These are phyloP conservation scores for Hystrix brachyura DNA, from an alignment of 2,113 vertebrate species.

Conservation along the genomic window DNA sequence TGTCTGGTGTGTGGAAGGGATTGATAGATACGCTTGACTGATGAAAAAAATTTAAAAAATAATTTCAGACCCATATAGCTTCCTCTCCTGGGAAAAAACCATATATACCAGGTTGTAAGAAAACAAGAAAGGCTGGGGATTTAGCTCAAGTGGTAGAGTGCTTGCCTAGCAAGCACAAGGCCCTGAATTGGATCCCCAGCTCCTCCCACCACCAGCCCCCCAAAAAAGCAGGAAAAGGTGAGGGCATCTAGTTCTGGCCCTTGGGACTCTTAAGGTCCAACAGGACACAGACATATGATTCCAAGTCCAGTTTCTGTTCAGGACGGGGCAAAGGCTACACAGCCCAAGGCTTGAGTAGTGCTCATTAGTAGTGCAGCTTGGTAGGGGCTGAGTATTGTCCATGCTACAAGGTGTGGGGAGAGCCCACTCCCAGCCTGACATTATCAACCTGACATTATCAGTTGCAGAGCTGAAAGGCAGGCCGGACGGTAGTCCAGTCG, in stretches of 20 bases:
- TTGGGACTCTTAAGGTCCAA: accelerated
- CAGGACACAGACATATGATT: accelerated
- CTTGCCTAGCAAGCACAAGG: no score
- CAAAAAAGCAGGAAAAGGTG: no score
- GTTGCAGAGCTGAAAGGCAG: background rate
- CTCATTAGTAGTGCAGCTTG: accelerated
- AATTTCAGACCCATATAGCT: background rate
- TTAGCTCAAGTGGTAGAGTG: no score
- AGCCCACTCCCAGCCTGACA: background rate
- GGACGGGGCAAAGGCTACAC: accelerated
- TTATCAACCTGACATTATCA: background rate
- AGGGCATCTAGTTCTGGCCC: accelerated
- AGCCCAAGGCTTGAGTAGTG: accelerated
- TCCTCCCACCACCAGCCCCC: no score
- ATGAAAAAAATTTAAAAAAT: background rate
- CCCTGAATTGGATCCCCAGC: no score
- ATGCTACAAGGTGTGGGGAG: background rate
- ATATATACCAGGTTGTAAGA: background rate
- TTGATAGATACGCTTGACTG: background rate
- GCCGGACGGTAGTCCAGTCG: background rate
- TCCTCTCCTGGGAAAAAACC: no score
- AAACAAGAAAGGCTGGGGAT: no score
- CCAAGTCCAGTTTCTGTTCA: background rate
- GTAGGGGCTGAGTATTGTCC: accelerated
- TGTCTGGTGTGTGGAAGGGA: no score